A percentile compares a stretch with the other conserved stretches of the same genome.
Conservation (phyloP, 2,113 vertebrate species). For the Plectropomus leopardus region DNA sequence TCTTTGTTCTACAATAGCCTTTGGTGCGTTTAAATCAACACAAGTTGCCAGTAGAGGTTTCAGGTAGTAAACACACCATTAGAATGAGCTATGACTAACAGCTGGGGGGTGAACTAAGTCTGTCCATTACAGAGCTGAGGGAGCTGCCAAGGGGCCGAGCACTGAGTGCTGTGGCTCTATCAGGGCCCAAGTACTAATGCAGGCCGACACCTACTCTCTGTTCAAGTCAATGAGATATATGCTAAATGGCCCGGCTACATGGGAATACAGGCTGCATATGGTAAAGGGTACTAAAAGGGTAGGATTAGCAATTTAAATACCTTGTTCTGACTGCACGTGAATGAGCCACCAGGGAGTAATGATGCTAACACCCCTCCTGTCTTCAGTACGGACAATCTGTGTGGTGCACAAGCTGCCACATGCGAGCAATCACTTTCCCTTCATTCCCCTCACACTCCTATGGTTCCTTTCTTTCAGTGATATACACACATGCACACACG, state of each 20-base stretch:
- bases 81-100: conserved; percentile 46
- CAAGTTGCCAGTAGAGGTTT: conserved; percentile 13
- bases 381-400: conserved; percentile 35
- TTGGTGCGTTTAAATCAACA: conserved; percentile 24
- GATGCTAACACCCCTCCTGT: conserved; percentile 53
- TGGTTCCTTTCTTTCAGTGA: conserved; percentile 2
- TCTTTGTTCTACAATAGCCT: neutral
- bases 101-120: conserved; percentile 41
- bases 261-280: conserved; percentile 57
- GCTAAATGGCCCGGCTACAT: conserved; percentile 64
- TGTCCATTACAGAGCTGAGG: conserved; percentile 54
- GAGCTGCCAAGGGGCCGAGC: conserved; percentile 33
- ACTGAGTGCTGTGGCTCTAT: conserved; percentile 48
- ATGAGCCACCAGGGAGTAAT: conserved; percentile 70
- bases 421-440: conserved; percentile 40
- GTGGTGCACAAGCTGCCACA: conserved; percentile 35
- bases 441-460: conserved; percentile 3
- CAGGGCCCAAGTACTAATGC: conserved; percentile 60
- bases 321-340: conserved; percentile 63
- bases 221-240: conserved; percentile 73
- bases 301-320: conserved; percentile 80
- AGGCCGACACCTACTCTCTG: conserved; percentile 53
- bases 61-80: conserved; percentile 56
- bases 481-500: neutral
- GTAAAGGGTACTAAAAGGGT: conserved; percentile 65